Evolutionary conservation across 1,140 invertebrate species (phyloP).

Genomic region (Hyles vespertilio): DNA sequence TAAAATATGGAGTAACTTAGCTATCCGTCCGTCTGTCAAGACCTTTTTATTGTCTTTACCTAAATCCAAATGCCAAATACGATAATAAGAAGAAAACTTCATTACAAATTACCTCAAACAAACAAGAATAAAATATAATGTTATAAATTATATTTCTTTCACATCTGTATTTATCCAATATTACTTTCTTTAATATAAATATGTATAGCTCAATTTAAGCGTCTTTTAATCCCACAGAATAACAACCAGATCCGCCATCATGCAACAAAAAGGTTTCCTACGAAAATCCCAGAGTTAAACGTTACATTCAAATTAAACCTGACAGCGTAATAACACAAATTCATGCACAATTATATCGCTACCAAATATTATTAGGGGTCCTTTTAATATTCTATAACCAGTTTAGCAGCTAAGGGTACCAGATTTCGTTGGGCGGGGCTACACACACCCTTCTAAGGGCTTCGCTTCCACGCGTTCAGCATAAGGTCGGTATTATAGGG

Average conservation of each 20-base stretch:
- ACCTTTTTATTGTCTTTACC: too few species aligned
- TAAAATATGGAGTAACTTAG: too few species aligned
- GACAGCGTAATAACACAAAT: conserved; percentile 70
- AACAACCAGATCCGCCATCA: not conserved
- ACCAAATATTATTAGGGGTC: conserved; percentile 46
- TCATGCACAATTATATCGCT: conserved; percentile 62
- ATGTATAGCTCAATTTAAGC: too few species aligned
- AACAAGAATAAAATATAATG: too few species aligned
- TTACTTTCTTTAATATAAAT: too few species aligned
- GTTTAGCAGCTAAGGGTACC: conserved; percentile 36
- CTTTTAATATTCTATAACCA: conserved; percentile 66
- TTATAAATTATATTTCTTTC: too few species aligned
- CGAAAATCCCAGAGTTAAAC: not conserved
- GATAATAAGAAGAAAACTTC: too few species aligned
- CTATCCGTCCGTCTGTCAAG: too few species aligned
- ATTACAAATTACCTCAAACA: too few species aligned
- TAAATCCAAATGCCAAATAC: too few species aligned
- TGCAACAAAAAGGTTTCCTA: not conserved
- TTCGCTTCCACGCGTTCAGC: conserved; percentile 54
- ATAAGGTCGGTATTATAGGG: conserved; percentile 65
- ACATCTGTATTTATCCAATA: too few species aligned
- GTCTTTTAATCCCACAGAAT: too few species aligned
- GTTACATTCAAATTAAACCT: conserved; percentile 53
- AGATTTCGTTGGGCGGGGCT: conserved; percentile 45
- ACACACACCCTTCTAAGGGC: conserved; percentile 37